Base-by-base conservation (phyloP, 2,888 invertebrate genomes). In the Nesidiocoris tenuis region DNA sequence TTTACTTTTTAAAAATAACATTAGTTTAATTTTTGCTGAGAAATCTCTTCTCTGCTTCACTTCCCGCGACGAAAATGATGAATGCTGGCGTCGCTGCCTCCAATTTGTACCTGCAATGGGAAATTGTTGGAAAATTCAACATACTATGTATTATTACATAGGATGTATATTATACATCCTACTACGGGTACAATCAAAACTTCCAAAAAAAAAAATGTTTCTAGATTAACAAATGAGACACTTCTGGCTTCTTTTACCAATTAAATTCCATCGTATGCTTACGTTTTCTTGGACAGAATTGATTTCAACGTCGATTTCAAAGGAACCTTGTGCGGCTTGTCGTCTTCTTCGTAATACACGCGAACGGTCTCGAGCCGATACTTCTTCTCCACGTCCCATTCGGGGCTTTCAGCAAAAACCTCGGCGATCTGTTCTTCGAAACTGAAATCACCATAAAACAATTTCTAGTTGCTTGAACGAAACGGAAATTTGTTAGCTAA, bases 291-390 rank as follows among this genome's bases (percentile, higher is more conserved):
- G 77, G 85, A 83, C 55, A 93, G 82, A 79, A 91, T 85, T 74
- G 90, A 86, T 0, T 84, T 84, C 1, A 94, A 84, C 0, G 88
- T 87, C 79, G 86, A 85, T 0, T 84, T 82, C 0, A 87, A 81
- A 80, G 90, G 83, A 1, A 92, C 85, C 78, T 87, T 84, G 81
- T 89, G 87, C 0, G 91, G 85, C 81, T 84, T 87, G 78, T 86
- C 87, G 72, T 85, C 84, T 71, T 90, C 90, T 84, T 93, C 92
- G 82, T 88, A 94, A 82, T 93, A 94, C 0, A 94, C 85, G 83
- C 88, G 87, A 0, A 94, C 82, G 74, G 84, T 87, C 0, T 86
- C 84, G 5, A 85, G 81, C 65, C 82, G 86, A 82, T 94, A 96
- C 80, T 88, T 88, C 23, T 85, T 84, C 0, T 89, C 85, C 56